These are phyloP conservation scores for Pseudotriccus pelzelni DNA, from an alignment of 2,797 vertebrate genomes.

Conservation along the genomic window DNA sequence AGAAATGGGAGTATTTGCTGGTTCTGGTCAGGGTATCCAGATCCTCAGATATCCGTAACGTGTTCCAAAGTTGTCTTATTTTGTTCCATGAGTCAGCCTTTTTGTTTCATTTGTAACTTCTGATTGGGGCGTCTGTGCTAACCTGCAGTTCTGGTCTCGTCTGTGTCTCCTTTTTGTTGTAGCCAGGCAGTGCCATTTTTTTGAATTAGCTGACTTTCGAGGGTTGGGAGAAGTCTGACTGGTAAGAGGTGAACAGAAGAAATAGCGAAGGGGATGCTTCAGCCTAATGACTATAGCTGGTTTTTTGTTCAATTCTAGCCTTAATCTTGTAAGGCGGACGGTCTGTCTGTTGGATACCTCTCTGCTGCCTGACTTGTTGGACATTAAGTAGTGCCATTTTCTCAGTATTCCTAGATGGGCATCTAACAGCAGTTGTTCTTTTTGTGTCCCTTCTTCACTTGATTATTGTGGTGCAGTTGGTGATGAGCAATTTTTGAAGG, in stretches of 20 bases:
- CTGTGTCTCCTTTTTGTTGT: neutral
- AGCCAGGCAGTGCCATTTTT: neutral
- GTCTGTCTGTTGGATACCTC: neutral
- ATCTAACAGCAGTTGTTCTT: neutral
- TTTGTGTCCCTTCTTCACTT: neutral
- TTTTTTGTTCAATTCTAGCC: neutral
- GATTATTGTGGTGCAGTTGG: neutral
- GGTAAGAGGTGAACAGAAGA: neutral
- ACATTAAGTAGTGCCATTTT: neutral
- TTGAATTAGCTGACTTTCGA: neutral
- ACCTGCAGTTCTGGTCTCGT: neutral
- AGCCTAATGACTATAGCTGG: neutral
- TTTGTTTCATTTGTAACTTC: neutral
- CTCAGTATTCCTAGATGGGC: neutral
- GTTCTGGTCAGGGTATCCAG: neutral
- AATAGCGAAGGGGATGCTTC: neutral
- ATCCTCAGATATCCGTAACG: neutral
- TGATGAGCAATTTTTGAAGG: neutral
- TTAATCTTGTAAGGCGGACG: neutral
- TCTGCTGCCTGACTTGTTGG: neutral
- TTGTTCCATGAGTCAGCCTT: neutral
- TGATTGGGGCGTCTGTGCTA: neutral
- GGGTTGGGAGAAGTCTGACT: neutral
- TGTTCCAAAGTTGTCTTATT: neutral
- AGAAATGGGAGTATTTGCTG: neutral